phyloP scores from a whole-genome alignment of 1,140 invertebrate species.

The Drosophila truncata region DNA sequence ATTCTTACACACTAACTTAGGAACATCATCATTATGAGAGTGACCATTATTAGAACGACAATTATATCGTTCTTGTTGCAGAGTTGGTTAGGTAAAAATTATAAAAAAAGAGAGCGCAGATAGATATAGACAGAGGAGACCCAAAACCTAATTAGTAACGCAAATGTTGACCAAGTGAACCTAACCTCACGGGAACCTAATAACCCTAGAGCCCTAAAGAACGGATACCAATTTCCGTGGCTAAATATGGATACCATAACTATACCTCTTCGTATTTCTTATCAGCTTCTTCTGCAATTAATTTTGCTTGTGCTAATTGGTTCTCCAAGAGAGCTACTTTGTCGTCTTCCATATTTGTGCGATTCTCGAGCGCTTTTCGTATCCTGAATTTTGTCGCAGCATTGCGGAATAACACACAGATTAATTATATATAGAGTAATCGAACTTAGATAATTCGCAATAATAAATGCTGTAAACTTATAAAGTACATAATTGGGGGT shows the following conservation, averaged over 20 bases:
- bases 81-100: constrained; percentile 25
- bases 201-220: constrained; percentile 79
- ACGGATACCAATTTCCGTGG: constrained; percentile 37
- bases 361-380: constrained; percentile 99
- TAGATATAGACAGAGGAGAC: constrained; percentile 42
- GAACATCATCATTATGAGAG: constrained; percentile 35
- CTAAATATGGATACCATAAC: constrained; percentile 54
- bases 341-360: constrained; percentile 99
- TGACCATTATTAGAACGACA: constrained; percentile 31
- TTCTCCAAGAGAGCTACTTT: constrained; percentile 97
- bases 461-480: constrained; percentile 62
- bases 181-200: constrained; percentile 79
- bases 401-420: constrained; percentile 40
- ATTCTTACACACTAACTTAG: constrained; percentile 43
- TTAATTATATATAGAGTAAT: constrained; percentile 61
- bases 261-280: constrained; percentile 99
- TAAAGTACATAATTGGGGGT: constrained; percentile 35
- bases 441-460: constrained; percentile 57
- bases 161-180: constrained; percentile 57
- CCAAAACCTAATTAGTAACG: constrained; percentile 78
- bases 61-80: constrained; percentile 28
- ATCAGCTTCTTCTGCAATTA: constrained; percentile 99
- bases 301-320: constrained; percentile 97
- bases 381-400: constrained; percentile 89
- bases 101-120: constrained; percentile 69